Evolutionary conservation across 2,113 vertebrate species (phyloP), one percentile per base, ranked within the genome.

Genomic region (Tachysurus fulvidraco): DNA sequence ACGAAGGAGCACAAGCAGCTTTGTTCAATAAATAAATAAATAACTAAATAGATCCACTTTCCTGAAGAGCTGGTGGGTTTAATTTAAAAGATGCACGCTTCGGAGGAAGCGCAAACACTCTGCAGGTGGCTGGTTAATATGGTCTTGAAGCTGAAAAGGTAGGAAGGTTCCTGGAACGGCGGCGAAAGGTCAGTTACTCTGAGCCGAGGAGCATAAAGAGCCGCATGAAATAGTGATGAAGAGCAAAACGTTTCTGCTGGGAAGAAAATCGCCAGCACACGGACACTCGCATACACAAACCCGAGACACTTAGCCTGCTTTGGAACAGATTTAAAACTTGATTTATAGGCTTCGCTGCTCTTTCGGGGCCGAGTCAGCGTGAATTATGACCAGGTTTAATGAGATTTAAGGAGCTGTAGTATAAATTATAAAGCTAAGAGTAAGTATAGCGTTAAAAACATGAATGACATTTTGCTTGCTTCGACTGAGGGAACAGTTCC

Each of bases 201-300:
- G 5, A 81, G 23, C 44, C 23, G 21, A 73, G 69, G 69, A 46
- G 77, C 77, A 59, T 54, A 82, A 44, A 67, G 81, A 67, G 60
- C 4, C 19, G 4, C 23, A 67, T 65, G 44, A 83, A 83, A 83
- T 36, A 83, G 67, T 67, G 30, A 80, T 80, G 21, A 80, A 59
- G 78, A 36, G 54, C 78, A 36, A 80, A 59, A 41, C 3, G 28
- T 25, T 85, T 85, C 67, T 54, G 74, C 59, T 52, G 60, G 65
- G 64, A 59, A 64, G 57, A 52, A 52, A 59, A 76, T n/a, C 11
- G 3, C 73, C 25, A 46, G n/a, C 50, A 28, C 76, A 28, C n/a
- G 28, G 8, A 44, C 69, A 73, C 8, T 19, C 28, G 21, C 17
- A 36, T 65, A n/a, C 67, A 71, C 30, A 77, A n/a, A 46, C 46